Evolutionary conservation across 2,113 vertebrate genomes (phyloP).

Genomic region (Gila orcuttii): DNA sequence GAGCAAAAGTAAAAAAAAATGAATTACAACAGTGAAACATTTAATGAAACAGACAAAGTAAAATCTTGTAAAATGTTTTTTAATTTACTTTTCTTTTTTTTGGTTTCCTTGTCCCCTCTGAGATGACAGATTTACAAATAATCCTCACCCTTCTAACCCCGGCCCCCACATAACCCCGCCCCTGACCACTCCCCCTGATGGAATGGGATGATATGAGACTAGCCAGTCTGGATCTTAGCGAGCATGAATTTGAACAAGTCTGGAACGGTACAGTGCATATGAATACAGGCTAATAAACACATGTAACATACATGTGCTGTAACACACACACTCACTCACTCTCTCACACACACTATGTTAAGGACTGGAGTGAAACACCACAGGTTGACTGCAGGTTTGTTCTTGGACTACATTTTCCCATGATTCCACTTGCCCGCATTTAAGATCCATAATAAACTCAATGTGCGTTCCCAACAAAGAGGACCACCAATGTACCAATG

Average conservation of each 20-base stretch:
- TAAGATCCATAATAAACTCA: slow-evolving; percentile 30
- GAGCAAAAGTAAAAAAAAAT: not conserved
- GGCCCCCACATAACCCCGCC: slow-evolving; percentile 25
- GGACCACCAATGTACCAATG: slow-evolving; percentile 37
- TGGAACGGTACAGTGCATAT: slow-evolving; percentile 42
- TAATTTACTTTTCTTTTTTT: slow-evolving; percentile 66
- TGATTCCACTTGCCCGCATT: slow-evolving; percentile 26
- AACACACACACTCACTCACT: slow-evolving; percentile 38
- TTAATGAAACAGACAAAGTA: slow-evolving; percentile 47
- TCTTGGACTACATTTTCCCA: slow-evolving; percentile 34
- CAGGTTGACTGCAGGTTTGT: slow-evolving; percentile 49
- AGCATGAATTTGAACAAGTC: slow-evolving; percentile 33
- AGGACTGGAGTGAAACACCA: slow-evolving; percentile 63
- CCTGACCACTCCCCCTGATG: slow-evolving; percentile 52
- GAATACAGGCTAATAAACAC: slow-evolving; percentile 50
- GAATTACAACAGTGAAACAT: not conserved
- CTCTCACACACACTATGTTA: slow-evolving; percentile 48
- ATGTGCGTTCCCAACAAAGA: slow-evolving; percentile 20
- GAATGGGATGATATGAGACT: slow-evolving; percentile 71
- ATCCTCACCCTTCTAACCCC: slow-evolving; percentile 39
- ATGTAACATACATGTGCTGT: slow-evolving; percentile 44
- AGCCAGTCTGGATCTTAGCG: slow-evolving; percentile 57
- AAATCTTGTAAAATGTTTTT: slow-evolving; percentile 80
- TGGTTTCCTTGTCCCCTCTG: slow-evolving; percentile 62
- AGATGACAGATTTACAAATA: slow-evolving; percentile 74